These are phyloP conservation scores for Pogonocherus hispidulus DNA, from an alignment of 2,888 invertebrate genomes.

Conservation along the genomic window DNA sequence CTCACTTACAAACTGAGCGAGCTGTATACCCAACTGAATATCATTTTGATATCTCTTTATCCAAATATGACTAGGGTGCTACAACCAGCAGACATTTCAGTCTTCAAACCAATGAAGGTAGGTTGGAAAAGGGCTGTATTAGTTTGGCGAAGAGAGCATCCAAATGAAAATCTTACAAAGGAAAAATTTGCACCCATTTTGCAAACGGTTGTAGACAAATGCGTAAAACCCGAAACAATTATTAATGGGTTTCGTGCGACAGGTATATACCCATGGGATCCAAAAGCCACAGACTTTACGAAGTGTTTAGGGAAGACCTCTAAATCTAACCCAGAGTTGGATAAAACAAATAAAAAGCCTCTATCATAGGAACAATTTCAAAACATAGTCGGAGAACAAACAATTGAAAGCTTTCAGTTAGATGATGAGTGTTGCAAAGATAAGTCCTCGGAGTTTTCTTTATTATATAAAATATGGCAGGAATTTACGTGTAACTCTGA, in stretches of 20 bases:
- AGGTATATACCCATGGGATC: neutral
- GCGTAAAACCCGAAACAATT: too few species aligned
- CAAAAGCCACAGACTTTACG: neutral
- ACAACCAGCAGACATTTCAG: neutral
- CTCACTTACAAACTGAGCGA: neutral
- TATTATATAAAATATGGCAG: too few species aligned
- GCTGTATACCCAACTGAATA: neutral
- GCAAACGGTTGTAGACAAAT: too few species aligned
- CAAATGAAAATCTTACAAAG: neutral
- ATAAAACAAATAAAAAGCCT: too few species aligned
- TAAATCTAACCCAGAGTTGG: too few species aligned
- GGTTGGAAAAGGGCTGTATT: neutral
- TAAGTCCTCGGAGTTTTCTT: too few species aligned
- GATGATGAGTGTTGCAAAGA: too few species aligned
- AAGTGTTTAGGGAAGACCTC: slow-evolving; percentile 4
- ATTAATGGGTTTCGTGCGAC: neutral
- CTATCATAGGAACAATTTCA: too few species aligned
- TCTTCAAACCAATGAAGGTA: neutral
- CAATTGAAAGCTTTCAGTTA: too few species aligned
- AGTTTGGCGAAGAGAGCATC: neutral
- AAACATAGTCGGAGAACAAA: too few species aligned
- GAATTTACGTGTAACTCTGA: too few species aligned
- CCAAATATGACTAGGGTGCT: neutral
- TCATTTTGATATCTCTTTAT: neutral
- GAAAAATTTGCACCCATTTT: too few species aligned